phyloP scores from a whole-genome alignment of 1,140 invertebrate genomes.

The Drosophila simulans region DNA sequence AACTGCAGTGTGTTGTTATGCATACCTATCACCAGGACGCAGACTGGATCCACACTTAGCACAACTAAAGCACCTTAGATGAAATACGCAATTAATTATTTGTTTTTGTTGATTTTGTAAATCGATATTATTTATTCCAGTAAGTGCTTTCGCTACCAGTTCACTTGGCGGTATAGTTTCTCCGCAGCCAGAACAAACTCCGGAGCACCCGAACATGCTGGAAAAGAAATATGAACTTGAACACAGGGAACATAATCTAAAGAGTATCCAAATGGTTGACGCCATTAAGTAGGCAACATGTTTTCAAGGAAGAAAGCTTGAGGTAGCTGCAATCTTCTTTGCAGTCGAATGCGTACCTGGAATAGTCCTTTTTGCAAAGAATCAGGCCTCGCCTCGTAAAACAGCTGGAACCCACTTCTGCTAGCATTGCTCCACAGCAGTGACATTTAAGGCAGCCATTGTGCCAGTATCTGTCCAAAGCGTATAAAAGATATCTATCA shows the following conservation, averaged over 20 bases:
- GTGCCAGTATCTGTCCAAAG: constrained; percentile 97
- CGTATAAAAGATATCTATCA: constrained; percentile 94
- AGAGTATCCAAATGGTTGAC: too few relatives aligned
- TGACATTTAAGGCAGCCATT: constrained; percentile 96
- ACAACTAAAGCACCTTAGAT: constrained; percentile 97
- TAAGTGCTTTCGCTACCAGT: constrained; percentile 93
- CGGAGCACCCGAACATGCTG: constrained; percentile 95
- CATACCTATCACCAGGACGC: constrained; percentile 93
- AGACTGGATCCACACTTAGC: constrained; percentile 95
- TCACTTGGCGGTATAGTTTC: constrained; percentile 96
- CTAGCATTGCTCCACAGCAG: constrained; percentile 93
- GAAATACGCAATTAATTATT: constrained; percentile 89
- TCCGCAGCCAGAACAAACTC: constrained; percentile 94
- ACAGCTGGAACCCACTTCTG: constrained; percentile 95
- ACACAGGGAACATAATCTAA: too few relatives aligned
- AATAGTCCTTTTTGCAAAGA: constrained; percentile 96
- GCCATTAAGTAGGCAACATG: too few relatives aligned
- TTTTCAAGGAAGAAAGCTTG: too few relatives aligned
- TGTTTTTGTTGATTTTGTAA: constrained; percentile 82
- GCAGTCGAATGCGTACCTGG: constrained; percentile 88
- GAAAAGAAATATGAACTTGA: constrained; percentile 79
- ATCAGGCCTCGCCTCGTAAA: constrained; percentile 96
- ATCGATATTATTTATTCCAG: constrained; percentile 85
- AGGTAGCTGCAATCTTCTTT: too few relatives aligned
- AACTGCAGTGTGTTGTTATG: background rate